A percentile compares a stretch with the other conserved stretches of the same genome.
Conservation (phyloP, 2,888 invertebrate species). For the Oxyteleia sp. region DNA sequence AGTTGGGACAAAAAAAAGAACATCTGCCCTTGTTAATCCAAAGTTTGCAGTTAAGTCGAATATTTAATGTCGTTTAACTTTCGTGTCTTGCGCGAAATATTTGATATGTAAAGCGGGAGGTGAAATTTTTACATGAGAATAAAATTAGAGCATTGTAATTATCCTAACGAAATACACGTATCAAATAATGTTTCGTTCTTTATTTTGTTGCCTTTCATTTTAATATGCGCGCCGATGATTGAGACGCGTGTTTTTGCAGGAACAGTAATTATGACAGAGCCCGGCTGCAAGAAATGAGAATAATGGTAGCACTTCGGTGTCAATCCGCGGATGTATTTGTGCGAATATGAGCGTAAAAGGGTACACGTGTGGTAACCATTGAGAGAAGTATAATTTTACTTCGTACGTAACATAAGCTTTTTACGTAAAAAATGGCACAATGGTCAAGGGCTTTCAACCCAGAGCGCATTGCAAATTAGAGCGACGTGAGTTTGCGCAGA, state of each 20-base stretch:
- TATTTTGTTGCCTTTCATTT: no score
- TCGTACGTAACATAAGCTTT: conserved; percentile 48
- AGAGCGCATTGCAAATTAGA: conserved; percentile 76
- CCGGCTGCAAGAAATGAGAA: no score
- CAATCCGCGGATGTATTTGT: no score
- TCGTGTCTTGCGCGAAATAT: conserved; percentile 46
- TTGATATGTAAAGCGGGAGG: conserved; percentile 49
- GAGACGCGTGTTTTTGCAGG: no score
- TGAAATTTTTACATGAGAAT: conserved; percentile 45
- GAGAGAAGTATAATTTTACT: conserved; percentile 40
- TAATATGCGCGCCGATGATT: no score
- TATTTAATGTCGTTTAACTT: conserved; percentile 60
- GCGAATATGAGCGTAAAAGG: conserved; percentile 23
- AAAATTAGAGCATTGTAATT: conserved; percentile 43
- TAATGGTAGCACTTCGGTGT: no score
- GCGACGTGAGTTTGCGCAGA: conserved; percentile 77
- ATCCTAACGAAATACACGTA: background rate
- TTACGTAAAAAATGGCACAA: conserved; percentile 68
- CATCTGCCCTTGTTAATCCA: conserved; percentile 33
- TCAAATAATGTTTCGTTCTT: no score
- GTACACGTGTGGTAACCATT: conserved; percentile 22
- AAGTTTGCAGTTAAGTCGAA: conserved; percentile 50
- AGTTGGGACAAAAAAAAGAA: conserved; percentile 24
- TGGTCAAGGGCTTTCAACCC: conserved; percentile 70
- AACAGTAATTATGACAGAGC: no score